phyloP scores from a whole-genome alignment of 2,797 vertebrate species.

The Ibycter americanus region DNA sequence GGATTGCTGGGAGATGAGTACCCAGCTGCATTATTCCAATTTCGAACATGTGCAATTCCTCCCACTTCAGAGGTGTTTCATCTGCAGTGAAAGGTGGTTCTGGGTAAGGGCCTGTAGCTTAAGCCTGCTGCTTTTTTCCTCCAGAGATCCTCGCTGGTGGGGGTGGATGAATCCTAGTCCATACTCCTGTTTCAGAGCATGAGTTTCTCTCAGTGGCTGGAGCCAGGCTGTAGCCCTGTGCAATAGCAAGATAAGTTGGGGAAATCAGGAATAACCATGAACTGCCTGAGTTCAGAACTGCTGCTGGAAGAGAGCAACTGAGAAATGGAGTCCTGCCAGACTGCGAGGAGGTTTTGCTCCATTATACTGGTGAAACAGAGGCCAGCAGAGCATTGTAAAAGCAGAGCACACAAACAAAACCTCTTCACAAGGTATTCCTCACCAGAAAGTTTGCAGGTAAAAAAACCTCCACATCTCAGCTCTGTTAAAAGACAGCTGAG shows the following conservation, averaged over 20 bases:
- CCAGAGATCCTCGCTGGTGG: not conserved
- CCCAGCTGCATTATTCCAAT: not conserved
- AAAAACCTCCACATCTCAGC: not conserved
- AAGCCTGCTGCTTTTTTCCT: not conserved
- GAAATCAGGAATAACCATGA: not conserved
- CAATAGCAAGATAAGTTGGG: not conserved
- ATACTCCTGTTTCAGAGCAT: not conserved
- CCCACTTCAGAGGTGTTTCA: not conserved
- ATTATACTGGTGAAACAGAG: not conserved
- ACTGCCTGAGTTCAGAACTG: not conserved
- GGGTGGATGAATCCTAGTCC: not conserved
- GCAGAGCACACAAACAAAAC: not conserved
- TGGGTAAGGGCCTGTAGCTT: not conserved
- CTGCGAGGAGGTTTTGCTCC: not conserved
- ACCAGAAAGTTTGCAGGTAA: not conserved
- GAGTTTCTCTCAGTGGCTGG: not conserved
- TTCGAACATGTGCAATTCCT: not conserved
- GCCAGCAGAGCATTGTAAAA: not conserved
- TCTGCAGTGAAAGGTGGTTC: not conserved
- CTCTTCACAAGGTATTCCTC: not conserved
- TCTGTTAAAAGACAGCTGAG: not conserved
- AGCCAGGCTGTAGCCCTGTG: not conserved
- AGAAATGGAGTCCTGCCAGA: not conserved
- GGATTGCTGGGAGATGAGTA: not conserved
- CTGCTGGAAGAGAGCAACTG: not conserved